These are phyloP conservation scores for Agrotis ipsilon DNA, from an alignment of 2,888 invertebrate species.

Conservation along the genomic window DNA sequence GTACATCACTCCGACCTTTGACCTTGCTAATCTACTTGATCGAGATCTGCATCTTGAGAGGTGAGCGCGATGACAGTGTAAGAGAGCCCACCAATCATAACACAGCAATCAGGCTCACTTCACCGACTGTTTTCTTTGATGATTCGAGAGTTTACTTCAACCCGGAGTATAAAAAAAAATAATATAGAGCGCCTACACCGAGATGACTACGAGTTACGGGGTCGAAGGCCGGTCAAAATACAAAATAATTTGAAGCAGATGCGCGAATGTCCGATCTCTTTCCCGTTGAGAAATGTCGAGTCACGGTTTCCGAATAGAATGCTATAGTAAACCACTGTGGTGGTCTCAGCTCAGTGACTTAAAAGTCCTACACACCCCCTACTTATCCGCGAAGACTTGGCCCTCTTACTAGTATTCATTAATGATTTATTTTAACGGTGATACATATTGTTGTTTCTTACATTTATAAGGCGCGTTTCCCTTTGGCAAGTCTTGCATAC, in stretches of 20 bases:
- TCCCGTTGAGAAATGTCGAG: not conserved
- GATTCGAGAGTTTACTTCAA: constrained; percentile 77
- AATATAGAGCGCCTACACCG: constrained; percentile 39
- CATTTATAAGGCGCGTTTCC: too few species aligned
- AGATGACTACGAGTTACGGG: not conserved
- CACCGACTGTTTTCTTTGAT: constrained; percentile 85
- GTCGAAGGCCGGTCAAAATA: too few species aligned
- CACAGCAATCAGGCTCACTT: constrained; percentile 82
- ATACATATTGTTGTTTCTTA: too few species aligned
- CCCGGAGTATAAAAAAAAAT: constrained; percentile 31
- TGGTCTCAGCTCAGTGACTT: not conserved
- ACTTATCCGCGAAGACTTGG: too few species aligned
- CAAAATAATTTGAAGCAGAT: not conserved
- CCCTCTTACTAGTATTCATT: too few species aligned
- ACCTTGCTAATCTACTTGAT: constrained; percentile 76
- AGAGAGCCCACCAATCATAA: constrained; percentile 75
- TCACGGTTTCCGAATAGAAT: not conserved
- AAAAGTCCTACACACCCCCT: too few species aligned
- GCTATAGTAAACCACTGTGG: too few species aligned
- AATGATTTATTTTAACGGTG: too few species aligned
- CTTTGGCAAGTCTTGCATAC: too few species aligned
- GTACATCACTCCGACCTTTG: constrained; percentile 63
- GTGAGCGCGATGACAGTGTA: constrained; percentile 75
- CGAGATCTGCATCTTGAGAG: constrained; percentile 67
- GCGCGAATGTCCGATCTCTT: not conserved